These are phyloP conservation scores for Botia almorhae DNA, from an alignment of 2,797 vertebrate species.

Conservation along the genomic window DNA sequence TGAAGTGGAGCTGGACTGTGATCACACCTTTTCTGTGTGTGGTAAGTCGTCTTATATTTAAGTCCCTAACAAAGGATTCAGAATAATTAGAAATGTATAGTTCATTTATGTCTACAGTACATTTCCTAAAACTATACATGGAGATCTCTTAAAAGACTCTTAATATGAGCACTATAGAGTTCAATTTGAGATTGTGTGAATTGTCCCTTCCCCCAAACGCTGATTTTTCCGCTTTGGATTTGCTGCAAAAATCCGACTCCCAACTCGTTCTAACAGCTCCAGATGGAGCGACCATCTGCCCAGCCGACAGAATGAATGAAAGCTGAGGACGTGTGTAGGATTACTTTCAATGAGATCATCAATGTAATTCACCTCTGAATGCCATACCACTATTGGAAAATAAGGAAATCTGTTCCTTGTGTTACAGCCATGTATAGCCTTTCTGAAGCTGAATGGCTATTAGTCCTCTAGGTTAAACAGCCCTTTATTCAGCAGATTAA, in stretches of 20 bases:
- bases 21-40: constrained; percentile 93
- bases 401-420: background rate
- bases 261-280: constrained; percentile 32
- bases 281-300: constrained; percentile 59
- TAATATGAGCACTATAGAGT: background rate
- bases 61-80: background rate
- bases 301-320: constrained; percentile 25
- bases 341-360: constrained; percentile 43
- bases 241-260: constrained; percentile 44
- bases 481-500: background rate
- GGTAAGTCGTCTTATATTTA: constrained; percentile 73
- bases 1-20: constrained; percentile 97
- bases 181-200: background rate
- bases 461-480: background rate
- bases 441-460: background rate
- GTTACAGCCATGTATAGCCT: background rate
- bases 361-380: constrained; percentile 13
- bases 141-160: background rate
- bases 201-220: constrained; percentile 16
- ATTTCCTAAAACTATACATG: background rate
- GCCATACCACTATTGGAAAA: background rate
- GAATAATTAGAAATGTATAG: background rate
- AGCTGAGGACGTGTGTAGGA: constrained; percentile 25
- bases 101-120: background rate
- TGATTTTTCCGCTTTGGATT: constrained; percentile 40